Evolutionary conservation across 2,113 vertebrate genomes (phyloP), one percentile per base, ranked within the genome.

Genomic region (Apistogramma diplotaenia): DNA sequence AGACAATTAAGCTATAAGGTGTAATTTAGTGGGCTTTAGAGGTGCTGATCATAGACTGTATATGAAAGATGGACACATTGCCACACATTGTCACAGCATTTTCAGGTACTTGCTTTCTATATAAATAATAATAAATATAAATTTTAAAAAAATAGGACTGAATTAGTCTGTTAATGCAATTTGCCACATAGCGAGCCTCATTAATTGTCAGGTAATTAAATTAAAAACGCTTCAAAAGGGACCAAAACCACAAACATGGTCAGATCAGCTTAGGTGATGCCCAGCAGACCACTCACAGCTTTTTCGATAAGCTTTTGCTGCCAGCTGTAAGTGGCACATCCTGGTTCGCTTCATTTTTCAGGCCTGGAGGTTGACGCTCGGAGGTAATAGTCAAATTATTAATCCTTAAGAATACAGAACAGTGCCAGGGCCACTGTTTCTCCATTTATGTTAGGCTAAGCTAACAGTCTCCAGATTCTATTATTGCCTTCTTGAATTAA

Each of bases 291-390:
- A 40, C 40, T 29, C 29, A 40, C 19, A 40, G 23, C 23, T 49
- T 19, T 67, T 67, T 40, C 19, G 29, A 70, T 40, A 27, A 8
- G 37, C 15, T 27, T 16, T 46, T 65, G 21, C 12, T 11, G 43
- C 15, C 37, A 67, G 37, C 37, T 27, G 46, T 43, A 46, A 46
- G 40, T 51, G 16, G 16, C 16, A 70, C 43, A 51, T 29, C 40
- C 25, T 70, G 25, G 62, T 70, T 70, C 40, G 40, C 25, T 49
- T 70, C 9, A 49, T 70, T 49, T 49, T 70, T 70, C 43, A 70
- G 43, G 23, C 37, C 61, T 62, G 37, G 61, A 65, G n/a, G 21
- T 19, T 53, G 25, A 27, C 23, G 25, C 62, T 49, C 29, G 62
- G 25, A 29, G 62, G 25, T 19, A 46, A 49, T 12, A 18, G 62